Evolutionary conservation across 2,797 vertebrate species (phyloP).

Genomic region (Manis javanica): DNA sequence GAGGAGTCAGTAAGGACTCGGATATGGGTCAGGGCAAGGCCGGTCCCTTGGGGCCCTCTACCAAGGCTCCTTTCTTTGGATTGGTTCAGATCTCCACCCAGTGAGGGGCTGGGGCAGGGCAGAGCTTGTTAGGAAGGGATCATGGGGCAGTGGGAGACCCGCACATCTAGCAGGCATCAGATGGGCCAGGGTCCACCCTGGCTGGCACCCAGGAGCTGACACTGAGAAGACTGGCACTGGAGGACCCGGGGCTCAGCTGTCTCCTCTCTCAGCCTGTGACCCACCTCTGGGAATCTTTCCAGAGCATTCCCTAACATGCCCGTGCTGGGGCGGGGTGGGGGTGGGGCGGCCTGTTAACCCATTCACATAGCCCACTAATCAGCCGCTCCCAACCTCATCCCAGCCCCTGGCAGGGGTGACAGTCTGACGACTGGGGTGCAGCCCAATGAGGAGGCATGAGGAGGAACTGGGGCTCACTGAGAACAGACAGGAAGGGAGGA

Average conservation of each 20-base stretch:
- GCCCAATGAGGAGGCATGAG: no score
- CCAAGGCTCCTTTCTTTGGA: neutral
- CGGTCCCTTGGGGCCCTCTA: neutral
- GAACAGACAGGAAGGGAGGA: neutral
- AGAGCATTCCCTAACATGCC: neutral
- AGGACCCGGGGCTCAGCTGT: neutral
- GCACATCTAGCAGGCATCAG: neutral
- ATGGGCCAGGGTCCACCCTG: neutral
- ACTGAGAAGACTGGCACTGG: accelerated
- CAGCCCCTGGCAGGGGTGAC: neutral
- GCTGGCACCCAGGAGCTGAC: neutral
- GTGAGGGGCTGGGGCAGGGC: neutral
- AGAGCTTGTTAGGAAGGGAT: neutral
- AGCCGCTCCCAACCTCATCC: neutral
- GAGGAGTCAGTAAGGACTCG: accelerated
- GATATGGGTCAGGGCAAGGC: accelerated
- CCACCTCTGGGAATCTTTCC: neutral
- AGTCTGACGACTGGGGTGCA: no score
- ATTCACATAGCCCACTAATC: neutral
- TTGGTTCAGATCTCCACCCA: neutral
- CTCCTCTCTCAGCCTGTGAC: accelerated
- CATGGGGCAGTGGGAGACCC: neutral
- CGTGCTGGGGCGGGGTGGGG: no score
- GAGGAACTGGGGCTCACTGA: neutral
- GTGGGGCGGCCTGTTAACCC: no score